Percentiles rank a stretch among this genome's conserved stretches.
Conservation (phyloP, 2,113 vertebrate genomes). For the Poeciliopsis retropinna region DNA sequence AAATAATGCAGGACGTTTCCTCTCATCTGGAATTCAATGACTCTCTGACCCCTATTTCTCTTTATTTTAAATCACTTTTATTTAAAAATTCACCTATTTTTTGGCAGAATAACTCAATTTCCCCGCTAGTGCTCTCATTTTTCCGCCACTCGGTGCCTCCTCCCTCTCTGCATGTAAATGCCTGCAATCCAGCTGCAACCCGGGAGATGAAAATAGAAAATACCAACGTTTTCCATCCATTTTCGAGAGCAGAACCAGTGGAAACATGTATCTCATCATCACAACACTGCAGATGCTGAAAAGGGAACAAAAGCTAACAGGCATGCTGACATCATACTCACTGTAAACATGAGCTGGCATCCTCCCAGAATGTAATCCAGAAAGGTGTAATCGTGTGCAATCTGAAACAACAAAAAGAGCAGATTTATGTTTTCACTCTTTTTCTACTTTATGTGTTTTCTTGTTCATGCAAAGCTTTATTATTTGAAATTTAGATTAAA, state of each 20-base stretch:
- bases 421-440: not conserved
- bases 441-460: not conserved
- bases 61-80: not conserved
- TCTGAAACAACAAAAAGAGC: slow-evolving; percentile 71
- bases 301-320: not conserved
- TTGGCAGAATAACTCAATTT: not conserved
- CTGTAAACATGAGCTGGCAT: slow-evolving; percentile 98
- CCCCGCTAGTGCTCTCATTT: not conserved
- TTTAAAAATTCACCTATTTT: not conserved
- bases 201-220: slow-evolving; percentile 35
- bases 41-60: not conserved
- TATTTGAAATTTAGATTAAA: not conserved
- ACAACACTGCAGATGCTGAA: slow-evolving; percentile 11
- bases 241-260: slow-evolving; percentile 3
- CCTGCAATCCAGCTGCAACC: slow-evolving; percentile 24
- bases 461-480: not conserved
- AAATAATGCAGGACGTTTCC: slow-evolving; percentile 30
- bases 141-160: not conserved
- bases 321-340: slow-evolving; percentile 75
- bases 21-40: slow-evolving; percentile 4
- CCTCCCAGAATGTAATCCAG: slow-evolving; percentile 98
- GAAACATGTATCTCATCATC: slow-evolving; percentile 45
- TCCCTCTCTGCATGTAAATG: slow-evolving; percentile 47
- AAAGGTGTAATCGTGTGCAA: slow-evolving; percentile 94
- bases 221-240: slow-evolving; percentile 27